These are phyloP conservation scores for Silurus glanis DNA, from an alignment of 2,113 vertebrate genomes.

Conservation along the genomic window DNA sequence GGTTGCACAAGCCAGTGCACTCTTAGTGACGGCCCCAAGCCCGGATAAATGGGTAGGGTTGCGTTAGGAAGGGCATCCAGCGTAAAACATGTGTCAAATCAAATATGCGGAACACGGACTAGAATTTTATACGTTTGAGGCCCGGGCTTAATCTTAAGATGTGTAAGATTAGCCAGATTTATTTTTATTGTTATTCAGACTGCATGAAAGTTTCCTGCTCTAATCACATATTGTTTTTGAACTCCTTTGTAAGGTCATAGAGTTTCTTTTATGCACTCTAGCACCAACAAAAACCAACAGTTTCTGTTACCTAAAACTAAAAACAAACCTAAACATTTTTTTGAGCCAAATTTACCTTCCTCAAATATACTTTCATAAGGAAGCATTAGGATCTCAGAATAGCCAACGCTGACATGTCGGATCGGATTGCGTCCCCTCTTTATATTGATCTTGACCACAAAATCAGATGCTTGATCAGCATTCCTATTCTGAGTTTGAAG, in stretches of 20 bases:
- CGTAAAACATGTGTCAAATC: no score
- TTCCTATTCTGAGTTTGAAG: constrained; percentile 27
- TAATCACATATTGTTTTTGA: not conserved
- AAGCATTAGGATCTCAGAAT: constrained; percentile 23
- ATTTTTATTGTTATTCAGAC: not conserved
- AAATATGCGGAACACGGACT: no score
- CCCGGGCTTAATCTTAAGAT: not conserved
- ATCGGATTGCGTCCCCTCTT: constrained; percentile 16
- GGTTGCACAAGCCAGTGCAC: no score
- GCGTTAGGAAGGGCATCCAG: no score
- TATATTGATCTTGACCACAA: constrained; percentile 5
- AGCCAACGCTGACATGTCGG: not conserved
- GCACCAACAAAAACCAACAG: not conserved
- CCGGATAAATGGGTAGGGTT: no score
- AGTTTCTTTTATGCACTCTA: not conserved
- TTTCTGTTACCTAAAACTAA: not conserved
- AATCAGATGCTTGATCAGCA: constrained; percentile 27
- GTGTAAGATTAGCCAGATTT: not conserved
- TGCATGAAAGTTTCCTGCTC: not conserved
- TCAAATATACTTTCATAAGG: not conserved
- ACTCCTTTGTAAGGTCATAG: not conserved
- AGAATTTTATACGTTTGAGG: no score
- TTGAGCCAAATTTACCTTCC: constrained; percentile 18
- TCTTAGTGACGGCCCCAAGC: no score
- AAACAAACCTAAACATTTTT: not conserved